A percentile compares a stretch with the other conserved stretches of the same genome.
phyloP scores from a whole-genome alignment of 1,140 invertebrate species.

The Leptestheria dahalacensis region DNA sequence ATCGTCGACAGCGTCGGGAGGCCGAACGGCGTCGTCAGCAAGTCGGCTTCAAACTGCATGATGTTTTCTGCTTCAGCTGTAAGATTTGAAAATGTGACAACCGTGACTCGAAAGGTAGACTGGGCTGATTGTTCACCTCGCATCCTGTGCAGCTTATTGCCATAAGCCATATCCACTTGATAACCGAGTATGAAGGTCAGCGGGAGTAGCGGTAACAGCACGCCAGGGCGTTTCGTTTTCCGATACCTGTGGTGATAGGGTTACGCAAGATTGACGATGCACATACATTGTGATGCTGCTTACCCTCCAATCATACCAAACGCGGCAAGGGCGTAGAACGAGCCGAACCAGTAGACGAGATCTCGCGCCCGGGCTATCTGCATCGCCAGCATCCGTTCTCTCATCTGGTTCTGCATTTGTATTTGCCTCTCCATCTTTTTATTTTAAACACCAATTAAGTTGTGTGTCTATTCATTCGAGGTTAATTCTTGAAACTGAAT shows the following conservation, averaged over 20 bases:
- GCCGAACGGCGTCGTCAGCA: slow-evolving; percentile 48
- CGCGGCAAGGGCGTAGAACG: slow-evolving; percentile 45
- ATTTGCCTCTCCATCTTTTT: slow-evolving; percentile 51
- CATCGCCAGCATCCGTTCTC: slow-evolving; percentile 51
- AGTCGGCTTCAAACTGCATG: slow-evolving; percentile 48
- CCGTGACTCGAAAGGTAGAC: neutral
- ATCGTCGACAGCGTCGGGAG: slow-evolving; percentile 48
- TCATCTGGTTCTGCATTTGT: slow-evolving; percentile 61
- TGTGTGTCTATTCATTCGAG: slow-evolving; percentile 26
- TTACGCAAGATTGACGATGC: too few relatives aligned
- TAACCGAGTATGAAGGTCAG: slow-evolving; percentile 54
- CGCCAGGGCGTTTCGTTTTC: slow-evolving; percentile 38
- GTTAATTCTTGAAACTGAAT: slow-evolving; percentile 10
- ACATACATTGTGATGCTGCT: too few relatives aligned
- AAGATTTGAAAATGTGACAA: slow-evolving; percentile 10
- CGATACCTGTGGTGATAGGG: slow-evolving; percentile 40
- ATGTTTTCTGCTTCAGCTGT: slow-evolving; percentile 62
- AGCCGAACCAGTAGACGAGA: slow-evolving; percentile 49
- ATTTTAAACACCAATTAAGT: neutral
- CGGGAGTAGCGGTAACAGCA: slow-evolving; percentile 45
- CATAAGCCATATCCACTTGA: slow-evolving; percentile 57
- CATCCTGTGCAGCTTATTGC: slow-evolving; percentile 55
- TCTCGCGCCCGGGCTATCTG: slow-evolving; percentile 53
- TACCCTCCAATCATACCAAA: slow-evolving; percentile 42
- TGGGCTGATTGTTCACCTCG: slow-evolving; percentile 35